A percentile compares a stretch with the other conserved stretches of the same genome.
phyloP scores from a whole-genome alignment of 2,888 invertebrate species.

The Chaetoderma sp. region DNA sequence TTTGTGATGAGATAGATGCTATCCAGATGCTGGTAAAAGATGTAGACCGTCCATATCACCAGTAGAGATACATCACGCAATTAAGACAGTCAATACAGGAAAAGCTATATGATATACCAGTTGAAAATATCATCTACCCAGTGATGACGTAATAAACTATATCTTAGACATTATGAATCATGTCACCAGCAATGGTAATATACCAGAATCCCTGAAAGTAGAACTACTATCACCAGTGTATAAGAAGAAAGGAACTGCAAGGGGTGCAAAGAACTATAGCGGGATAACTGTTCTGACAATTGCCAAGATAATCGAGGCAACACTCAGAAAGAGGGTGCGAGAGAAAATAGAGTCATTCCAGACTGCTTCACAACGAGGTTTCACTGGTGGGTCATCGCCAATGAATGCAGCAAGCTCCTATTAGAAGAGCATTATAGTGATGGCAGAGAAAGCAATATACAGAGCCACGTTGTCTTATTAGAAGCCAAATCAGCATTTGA shows the following conservation, averaged over 20 bases:
- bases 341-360: background rate
- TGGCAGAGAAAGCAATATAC: background rate
- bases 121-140: conserved; percentile 5
- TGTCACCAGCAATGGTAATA: no score
- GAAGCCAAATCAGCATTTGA: conserved; percentile 26
- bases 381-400: conserved; percentile 12
- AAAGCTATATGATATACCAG: conserved; percentile 6
- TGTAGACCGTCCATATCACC: background rate
- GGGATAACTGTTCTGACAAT: conserved; percentile 20
- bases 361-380: conserved; percentile 1
- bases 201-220: no score
- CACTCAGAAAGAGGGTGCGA: conserved; percentile 3
- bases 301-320: conserved; percentile 7
- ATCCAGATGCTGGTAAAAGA: no score
- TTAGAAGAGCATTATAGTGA: conserved; percentile 13
- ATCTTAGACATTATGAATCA: no score
- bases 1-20: no score
- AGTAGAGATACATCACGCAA: conserved; percentile 3
- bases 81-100: conserved; percentile 11
- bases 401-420: conserved; percentile 9
- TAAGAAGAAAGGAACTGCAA: conserved; percentile 12
- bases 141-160: no score
- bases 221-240: no score
- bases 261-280: conserved; percentile 4
- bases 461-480: conserved; percentile 3